phyloP scores from a whole-genome alignment of 2,797 vertebrate species.

The Mus spretus region DNA sequence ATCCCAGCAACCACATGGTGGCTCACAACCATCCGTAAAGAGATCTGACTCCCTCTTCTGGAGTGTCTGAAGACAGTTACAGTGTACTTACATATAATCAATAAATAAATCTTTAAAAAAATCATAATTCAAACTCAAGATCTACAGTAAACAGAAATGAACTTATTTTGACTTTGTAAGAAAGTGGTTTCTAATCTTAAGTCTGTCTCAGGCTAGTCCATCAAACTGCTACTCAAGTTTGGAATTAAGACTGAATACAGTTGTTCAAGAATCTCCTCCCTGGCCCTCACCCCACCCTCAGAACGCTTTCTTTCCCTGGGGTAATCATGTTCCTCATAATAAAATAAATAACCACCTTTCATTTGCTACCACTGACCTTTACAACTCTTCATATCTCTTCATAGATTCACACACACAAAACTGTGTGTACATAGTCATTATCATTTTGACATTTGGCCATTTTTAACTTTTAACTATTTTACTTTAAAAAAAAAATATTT shows the following conservation, averaged over 20 bases:
- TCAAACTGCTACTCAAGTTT: not conserved
- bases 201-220: not conserved
- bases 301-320: no score
- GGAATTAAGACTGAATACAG: not conserved
- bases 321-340: no score
- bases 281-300: no score
- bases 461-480: slow-evolving; percentile 22
- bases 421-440: not conserved
- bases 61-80: no score
- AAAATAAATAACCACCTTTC: no score
- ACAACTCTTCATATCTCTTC: not conserved
- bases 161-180: not conserved
- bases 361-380: not conserved
- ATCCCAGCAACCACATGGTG: no score
- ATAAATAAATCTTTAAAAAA: no score
- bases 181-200: not conserved
- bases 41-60: no score
- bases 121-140: not conserved
- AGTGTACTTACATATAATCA: no score
- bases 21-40: no score
- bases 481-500: not conserved
- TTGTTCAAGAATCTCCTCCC: no score
- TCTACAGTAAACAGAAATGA: no score
- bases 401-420: slow-evolving; percentile 27
- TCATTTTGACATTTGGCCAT: slow-evolving; percentile 13